phyloP scores from a whole-genome alignment of 2,113 vertebrate genomes.

The Corvus cornix region DNA sequence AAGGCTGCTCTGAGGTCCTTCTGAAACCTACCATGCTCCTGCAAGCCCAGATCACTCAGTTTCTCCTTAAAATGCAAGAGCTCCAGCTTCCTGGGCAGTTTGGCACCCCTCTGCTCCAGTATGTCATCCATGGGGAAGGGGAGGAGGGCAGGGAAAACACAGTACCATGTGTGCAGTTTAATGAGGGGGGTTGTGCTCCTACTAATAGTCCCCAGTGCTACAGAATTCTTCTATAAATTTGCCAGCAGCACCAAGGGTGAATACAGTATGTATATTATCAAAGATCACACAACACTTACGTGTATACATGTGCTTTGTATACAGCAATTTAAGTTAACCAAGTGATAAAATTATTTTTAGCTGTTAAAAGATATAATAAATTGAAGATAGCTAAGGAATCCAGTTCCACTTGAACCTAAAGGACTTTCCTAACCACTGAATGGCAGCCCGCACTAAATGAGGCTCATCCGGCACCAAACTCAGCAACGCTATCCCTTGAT shows the following conservation, averaged over 20 bases:
- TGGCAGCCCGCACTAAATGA: background rate
- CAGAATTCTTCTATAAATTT: background rate
- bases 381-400: background rate
- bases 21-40: background rate
- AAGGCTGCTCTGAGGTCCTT: background rate
- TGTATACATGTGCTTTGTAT: accelerated
- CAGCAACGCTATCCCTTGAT: background rate
- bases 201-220: background rate
- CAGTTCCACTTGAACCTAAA: background rate
- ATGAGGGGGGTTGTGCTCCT: background rate
- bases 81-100: background rate
- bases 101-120: background rate
- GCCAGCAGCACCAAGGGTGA: background rate
- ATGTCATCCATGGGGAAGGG: background rate
- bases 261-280: background rate
- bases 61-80: background rate
- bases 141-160: background rate
- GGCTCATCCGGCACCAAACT: background rate
- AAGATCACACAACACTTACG: background rate
- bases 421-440: background rate
- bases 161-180: background rate
- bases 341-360: background rate
- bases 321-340: background rate
- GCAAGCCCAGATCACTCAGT: background rate
- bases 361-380: background rate